Evolutionary conservation across 2,888 invertebrate species (phyloP).

Genomic region (Galerucella calmariensis): DNA sequence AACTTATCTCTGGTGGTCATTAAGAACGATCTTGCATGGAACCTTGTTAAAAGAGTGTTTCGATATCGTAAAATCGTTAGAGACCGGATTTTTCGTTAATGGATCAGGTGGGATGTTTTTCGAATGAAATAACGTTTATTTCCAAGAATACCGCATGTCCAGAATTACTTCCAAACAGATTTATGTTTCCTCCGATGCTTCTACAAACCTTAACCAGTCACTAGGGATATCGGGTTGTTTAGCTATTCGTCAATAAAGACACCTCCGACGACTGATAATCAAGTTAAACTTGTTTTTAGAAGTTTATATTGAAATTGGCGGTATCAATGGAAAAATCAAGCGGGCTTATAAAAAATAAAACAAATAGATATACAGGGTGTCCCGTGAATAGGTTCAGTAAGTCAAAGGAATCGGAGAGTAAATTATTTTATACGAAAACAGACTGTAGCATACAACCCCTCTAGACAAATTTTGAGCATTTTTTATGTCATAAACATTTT

Average conservation of each 20-base stretch:
- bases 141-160: conserved; percentile 52
- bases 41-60: conserved; percentile 58
- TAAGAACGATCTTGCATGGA: conserved; percentile 61
- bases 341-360: neutral
- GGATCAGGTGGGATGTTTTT: conserved; percentile 56
- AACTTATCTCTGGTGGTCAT: conserved; percentile 57
- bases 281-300: conserved; percentile 24
- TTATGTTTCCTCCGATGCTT: conserved; percentile 46
- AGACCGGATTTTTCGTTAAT: conserved; percentile 59
- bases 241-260: conserved; percentile 34
- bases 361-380: neutral
- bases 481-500: too few species aligned
- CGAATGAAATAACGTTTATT: conserved; percentile 55
- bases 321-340: neutral
- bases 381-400: too few species aligned
- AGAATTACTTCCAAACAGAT: conserved; percentile 42
- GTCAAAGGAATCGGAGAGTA: too few species aligned
- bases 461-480: too few species aligned
- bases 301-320: neutral
- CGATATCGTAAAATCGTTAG: conserved; percentile 58
- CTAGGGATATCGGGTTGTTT: conserved; percentile 23
- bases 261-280: conserved; percentile 9
- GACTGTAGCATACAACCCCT: too few species aligned
- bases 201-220: conserved; percentile 36
- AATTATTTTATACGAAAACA: too few species aligned